Conservation (phyloP, 2,797 vertebrate species). For the Notolepis coatsorum region DNA sequence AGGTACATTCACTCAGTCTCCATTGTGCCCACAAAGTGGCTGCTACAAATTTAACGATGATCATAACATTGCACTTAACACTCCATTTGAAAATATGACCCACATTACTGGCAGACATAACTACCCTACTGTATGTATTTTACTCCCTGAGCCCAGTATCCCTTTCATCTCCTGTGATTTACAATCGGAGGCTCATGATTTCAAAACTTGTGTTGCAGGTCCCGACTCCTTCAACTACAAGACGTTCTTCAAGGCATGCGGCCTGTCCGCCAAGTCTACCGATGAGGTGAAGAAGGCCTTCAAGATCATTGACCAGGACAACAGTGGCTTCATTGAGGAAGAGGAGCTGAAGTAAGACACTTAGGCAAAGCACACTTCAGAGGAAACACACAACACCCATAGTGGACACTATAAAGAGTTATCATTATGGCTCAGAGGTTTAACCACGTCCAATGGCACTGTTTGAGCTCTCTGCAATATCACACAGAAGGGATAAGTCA, state of each 20-base stretch:
- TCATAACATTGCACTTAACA: background rate
- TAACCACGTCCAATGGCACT: no score
- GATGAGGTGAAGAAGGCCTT: constrained; percentile 83
- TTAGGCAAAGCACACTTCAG: background rate
- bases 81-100: constrained; percentile 8
- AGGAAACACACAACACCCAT: no score
- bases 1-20: background rate
- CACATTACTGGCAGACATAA: constrained; percentile 3
- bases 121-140: background rate
- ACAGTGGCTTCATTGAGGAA: constrained; percentile 86
- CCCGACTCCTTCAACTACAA: constrained; percentile 84
- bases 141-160: background rate
- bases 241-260: constrained; percentile 83
- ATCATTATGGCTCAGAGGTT: no score
- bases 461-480: no score
- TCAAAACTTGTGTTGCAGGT: constrained; percentile 66
- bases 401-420: no score
- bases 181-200: constrained; percentile 9
- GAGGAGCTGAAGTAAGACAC: constrained; percentile 84
- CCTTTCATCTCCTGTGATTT: background rate
- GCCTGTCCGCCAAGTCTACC: constrained; percentile 78
- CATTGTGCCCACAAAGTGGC: no score
- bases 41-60: background rate
- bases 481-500: no score
- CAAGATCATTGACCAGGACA: constrained; percentile 82